Evolutionary conservation across 2,113 vertebrate species (phyloP).

Genomic region (Spizaetus ornatus): DNA sequence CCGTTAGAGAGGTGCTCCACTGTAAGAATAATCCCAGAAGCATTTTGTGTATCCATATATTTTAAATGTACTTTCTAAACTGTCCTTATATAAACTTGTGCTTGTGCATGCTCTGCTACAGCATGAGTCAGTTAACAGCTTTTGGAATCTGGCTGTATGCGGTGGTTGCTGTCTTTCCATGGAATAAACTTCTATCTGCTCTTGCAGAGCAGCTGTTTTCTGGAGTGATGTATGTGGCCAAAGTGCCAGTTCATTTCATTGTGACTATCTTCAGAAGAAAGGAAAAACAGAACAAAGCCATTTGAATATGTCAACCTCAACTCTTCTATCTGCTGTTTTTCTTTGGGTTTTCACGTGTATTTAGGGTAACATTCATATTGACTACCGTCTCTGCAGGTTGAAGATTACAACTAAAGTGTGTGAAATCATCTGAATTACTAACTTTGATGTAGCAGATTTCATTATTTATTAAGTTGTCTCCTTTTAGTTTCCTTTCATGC

Average conservation of each 20-base stretch:
- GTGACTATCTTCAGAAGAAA: neutral
- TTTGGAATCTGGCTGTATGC: neutral
- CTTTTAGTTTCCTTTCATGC: neutral
- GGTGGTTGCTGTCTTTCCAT: neutral
- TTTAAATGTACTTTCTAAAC: neutral
- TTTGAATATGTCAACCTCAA: neutral
- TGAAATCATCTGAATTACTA: neutral
- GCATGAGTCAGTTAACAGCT: neutral
- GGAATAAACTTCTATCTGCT: neutral
- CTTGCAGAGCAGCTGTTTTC: neutral
- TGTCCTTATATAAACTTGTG: neutral
- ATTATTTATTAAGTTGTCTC: neutral
- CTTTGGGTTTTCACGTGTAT: neutral
- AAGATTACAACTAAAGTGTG: neutral
- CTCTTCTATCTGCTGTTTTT: neutral
- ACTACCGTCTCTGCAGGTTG: fast-evolving
- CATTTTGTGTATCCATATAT: neutral
- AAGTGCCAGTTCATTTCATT: neutral
- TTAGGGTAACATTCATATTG: neutral
- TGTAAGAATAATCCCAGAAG: neutral
- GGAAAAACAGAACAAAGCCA: neutral
- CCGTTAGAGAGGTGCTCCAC: neutral
- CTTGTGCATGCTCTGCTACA: neutral
- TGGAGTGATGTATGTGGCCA: neutral
- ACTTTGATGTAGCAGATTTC: neutral